Conservation (phyloP, 2,797 vertebrate genomes). For the Falco rusticolus region DNA sequence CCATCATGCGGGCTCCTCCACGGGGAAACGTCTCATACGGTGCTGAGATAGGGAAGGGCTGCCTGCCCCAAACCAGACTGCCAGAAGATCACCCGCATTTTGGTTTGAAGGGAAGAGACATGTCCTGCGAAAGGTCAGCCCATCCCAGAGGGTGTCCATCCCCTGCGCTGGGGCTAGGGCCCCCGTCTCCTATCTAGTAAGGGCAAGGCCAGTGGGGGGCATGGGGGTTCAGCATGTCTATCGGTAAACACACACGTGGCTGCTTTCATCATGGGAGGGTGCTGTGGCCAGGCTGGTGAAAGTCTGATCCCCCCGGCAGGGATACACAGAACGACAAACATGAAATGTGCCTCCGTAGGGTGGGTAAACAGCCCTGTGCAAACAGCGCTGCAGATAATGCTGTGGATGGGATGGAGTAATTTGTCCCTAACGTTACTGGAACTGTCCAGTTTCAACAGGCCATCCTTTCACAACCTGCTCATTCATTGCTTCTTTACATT, state of each 20-base stretch:
- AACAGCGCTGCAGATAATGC: constrained; percentile 7
- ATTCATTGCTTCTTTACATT: background rate
- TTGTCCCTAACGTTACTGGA: constrained; percentile 14
- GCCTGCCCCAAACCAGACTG: background rate
- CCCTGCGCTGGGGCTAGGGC: background rate
- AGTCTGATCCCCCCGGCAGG: background rate
- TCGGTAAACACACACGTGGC: background rate
- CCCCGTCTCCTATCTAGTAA: background rate
- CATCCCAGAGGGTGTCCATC: background rate
- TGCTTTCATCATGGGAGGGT: accelerated
- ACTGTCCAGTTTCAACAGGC: background rate
- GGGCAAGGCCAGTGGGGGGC: background rate
- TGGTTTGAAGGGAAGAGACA: background rate
- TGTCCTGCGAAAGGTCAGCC: background rate
- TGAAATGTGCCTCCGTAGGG: background rate
- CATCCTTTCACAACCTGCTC: background rate
- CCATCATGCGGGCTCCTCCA: background rate
- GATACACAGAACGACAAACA: background rate
- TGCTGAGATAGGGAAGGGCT: background rate
- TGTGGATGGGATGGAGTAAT: background rate
- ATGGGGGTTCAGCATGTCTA: background rate
- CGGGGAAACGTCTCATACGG: accelerated
- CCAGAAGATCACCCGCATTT: accelerated
- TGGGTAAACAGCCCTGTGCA: constrained; percentile 14
- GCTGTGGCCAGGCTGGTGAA: background rate